Base-by-base conservation (phyloP, 2,797 vertebrate genomes). In the Cercopithecus petaurista region DNA sequence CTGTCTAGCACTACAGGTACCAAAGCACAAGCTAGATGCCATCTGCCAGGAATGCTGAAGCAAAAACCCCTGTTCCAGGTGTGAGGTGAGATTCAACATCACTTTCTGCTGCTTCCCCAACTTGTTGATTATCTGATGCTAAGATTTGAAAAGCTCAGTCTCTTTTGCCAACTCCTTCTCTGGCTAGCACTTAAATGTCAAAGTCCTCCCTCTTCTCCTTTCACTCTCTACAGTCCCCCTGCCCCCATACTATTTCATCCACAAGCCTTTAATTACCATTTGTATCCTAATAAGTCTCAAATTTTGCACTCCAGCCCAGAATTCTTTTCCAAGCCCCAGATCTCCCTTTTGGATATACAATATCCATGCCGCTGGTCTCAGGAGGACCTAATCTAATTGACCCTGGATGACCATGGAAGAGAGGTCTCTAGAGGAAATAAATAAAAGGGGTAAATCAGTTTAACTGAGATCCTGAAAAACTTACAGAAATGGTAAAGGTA, bases 91-190 rank as follows among this genome's bases (percentile, higher is more conserved):
- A 30, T 67, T 88, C 84, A 50, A 14, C 39, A 41, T 88, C 64
- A 92, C 46, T 59, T 59, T 79, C 52, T 75, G 11, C n/a, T 64
- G 22, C 21, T 70, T 8, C n/a, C 61, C 48, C 83, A 39, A 19
- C 26, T 61, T 87, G 36, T 5, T 46, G 36, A 55, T 55, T 86
- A 57, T 93, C 94, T 46, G 15, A 59, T 39, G 22, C 36, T 48
- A 28, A 89, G 52, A 64, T 67, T 52, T 87, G 59, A 92, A 86
- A 88, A 67, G 0, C 12, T 86, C 72, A 30, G 26, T 79, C 39
- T 83, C 61, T 46, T 88, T 76, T 79, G 46, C 79, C 73, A 97
- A 36, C n/a, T 90, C 8, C 59, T 95, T 85, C 39, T 77, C 57
- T 3, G 22, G 77, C 26, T 80, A 83, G 61, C 39, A 43, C 26